These are phyloP conservation scores for Gastrophryne carolinensis DNA, from an alignment of 2,797 vertebrate species.

Conservation along the genomic window DNA sequence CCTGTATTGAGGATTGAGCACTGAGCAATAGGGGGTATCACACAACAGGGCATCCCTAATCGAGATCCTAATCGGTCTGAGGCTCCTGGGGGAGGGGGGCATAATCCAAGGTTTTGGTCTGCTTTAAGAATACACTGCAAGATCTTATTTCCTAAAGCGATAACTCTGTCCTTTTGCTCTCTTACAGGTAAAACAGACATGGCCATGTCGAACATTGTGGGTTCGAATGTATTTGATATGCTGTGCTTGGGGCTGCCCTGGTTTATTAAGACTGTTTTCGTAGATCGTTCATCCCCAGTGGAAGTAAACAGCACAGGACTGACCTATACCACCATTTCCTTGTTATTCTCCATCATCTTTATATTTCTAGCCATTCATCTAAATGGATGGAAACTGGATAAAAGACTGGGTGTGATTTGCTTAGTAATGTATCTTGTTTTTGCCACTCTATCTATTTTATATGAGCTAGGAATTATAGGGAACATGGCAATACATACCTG, in stretches of 20 bases:
- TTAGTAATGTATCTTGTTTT: slow-evolving; percentile 85
- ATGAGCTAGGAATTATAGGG: slow-evolving; percentile 93
- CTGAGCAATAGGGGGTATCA: too few relatives aligned
- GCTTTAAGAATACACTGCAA: too few relatives aligned
- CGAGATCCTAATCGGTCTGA: too few relatives aligned
- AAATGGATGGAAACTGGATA: slow-evolving; percentile 92
- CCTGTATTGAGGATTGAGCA: too few relatives aligned
- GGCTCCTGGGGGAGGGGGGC: too few relatives aligned
- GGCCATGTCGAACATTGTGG: slow-evolving; percentile 98
- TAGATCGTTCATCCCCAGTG: slow-evolving; percentile 77
- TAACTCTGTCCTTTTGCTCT: slow-evolving; percentile 50
- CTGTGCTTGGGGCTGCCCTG: slow-evolving; percentile 93
- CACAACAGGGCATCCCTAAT: too few relatives aligned
- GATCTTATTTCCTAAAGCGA: too few relatives aligned
- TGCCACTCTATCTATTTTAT: slow-evolving; percentile 83
- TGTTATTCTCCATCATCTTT: slow-evolving; percentile 87
- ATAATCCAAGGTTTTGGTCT: too few relatives aligned
- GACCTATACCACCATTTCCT: slow-evolving; percentile 82
- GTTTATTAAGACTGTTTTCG: slow-evolving; percentile 92
- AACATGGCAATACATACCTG: slow-evolving; percentile 81
- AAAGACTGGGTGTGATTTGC: slow-evolving; percentile 82
- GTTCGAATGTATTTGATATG: slow-evolving; percentile 97
- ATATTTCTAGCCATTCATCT: slow-evolving; percentile 84
- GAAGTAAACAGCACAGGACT: slow-evolving; percentile 90
- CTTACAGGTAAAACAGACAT: slow-evolving; percentile 91